A percentile compares a stretch with the other conserved stretches of the same genome.
These are phyloP conservation scores for Macquaria australasica DNA, from an alignment of 2,113 vertebrate species.

Conservation along the genomic window DNA sequence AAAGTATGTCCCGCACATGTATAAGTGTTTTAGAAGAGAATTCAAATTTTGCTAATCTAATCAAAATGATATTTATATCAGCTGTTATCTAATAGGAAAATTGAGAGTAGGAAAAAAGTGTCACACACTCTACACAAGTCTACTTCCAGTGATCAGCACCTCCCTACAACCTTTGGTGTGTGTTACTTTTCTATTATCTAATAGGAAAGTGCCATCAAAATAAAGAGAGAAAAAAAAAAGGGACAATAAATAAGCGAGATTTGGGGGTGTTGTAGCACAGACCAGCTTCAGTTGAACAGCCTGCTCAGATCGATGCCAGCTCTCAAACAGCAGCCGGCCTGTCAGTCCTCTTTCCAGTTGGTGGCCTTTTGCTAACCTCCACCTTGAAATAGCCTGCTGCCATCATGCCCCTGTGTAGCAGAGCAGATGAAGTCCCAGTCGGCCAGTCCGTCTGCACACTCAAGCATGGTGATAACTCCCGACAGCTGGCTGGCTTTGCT, in stretches of 20 bases:
- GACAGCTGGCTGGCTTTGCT: constrained; percentile 65
- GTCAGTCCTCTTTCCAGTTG: constrained; percentile 54
- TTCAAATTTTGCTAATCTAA: not conserved
- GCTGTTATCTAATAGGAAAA: not conserved
- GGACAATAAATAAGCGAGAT: not conserved
- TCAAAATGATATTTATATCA: not conserved
- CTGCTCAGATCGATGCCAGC: constrained; percentile 46
- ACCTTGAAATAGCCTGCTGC: constrained; percentile 72
- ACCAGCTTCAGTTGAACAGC: constrained; percentile 28
- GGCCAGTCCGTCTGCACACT: constrained; percentile 64
- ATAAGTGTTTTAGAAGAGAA: too few relatives aligned
- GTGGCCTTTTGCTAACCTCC: constrained; percentile 62
- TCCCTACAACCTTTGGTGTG: too few relatives aligned
- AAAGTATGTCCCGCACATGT: too few relatives aligned
- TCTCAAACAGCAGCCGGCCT: constrained; percentile 31
- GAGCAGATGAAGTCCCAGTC: constrained; percentile 70
- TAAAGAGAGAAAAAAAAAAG: too few relatives aligned
- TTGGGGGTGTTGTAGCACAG: not conserved
- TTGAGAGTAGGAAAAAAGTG: too few relatives aligned
- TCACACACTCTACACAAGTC: too few relatives aligned
- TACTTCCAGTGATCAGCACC: too few relatives aligned
- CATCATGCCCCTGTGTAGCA: constrained; percentile 47
- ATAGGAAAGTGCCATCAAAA: not conserved
- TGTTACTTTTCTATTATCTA: too few relatives aligned
- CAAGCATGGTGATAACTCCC: constrained; percentile 69